Conservation (phyloP, 1,140 invertebrate genomes). For the Fopius arisanus region DNA sequence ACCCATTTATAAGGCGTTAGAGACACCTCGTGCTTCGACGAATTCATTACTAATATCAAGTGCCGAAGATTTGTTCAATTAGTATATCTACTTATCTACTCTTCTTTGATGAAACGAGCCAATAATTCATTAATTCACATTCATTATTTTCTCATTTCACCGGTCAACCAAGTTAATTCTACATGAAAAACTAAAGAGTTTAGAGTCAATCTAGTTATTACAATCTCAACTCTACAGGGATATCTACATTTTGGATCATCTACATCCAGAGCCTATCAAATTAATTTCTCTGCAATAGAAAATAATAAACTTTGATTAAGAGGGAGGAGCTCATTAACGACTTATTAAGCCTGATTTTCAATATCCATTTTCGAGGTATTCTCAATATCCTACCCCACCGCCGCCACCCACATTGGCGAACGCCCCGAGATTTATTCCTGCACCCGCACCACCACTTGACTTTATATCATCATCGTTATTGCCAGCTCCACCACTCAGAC, state of each 20-base stretch:
- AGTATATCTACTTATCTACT: background rate
- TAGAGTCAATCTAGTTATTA: background rate
- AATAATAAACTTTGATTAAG: background rate
- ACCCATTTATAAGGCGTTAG: conserved; percentile 3
- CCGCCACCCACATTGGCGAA: conserved; percentile 48
- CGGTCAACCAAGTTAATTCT: background rate
- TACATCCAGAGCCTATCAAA: background rate
- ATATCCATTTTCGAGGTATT: conserved; percentile 23
- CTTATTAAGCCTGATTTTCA: conserved; percentile 21
- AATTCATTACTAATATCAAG: background rate
- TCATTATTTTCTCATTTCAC: background rate
- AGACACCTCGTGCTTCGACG: background rate
- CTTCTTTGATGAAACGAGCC: background rate
- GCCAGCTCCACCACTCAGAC: conserved; percentile 60
- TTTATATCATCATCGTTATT: conserved; percentile 43
- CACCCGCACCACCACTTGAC: conserved; percentile 44
- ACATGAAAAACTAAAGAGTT: background rate
- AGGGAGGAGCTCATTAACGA: conserved; percentile 10
- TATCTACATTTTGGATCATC: background rate
- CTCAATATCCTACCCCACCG: conserved; percentile 54
- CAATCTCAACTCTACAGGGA: background rate
- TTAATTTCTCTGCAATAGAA: conserved; percentile 7
- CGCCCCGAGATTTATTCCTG: conserved; percentile 49
- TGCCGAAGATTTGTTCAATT: background rate
- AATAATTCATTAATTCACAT: background rate